phyloP scores from a whole-genome alignment of 2,113 vertebrate species.

The Marmota monax region DNA sequence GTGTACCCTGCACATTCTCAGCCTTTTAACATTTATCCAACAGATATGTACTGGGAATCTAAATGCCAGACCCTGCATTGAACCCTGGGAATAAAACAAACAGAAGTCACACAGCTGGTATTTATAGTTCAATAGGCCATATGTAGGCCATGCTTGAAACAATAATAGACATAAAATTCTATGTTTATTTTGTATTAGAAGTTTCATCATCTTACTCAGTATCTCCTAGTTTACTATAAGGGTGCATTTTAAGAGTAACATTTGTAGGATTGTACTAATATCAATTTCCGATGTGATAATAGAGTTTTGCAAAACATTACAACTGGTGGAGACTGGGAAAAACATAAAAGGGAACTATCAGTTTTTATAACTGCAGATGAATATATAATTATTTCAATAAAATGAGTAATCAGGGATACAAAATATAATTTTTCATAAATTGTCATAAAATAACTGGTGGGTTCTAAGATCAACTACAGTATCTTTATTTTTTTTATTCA shows the following conservation, averaged over 20 bases:
- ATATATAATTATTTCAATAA: neutral
- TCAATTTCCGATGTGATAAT: neutral
- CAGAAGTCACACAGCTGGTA: neutral
- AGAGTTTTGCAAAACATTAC: neutral
- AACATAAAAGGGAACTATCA: neutral
- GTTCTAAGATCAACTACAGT: neutral
- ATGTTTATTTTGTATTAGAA: neutral
- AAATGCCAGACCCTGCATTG: neutral
- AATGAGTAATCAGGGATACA: neutral
- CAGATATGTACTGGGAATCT: neutral
- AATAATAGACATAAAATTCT: neutral
- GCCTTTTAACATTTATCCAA: neutral
- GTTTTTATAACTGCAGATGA: neutral
- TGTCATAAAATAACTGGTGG: neutral
- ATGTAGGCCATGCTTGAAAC: neutral
- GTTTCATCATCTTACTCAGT: neutral
- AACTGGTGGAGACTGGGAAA: neutral
- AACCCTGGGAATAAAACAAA: neutral
- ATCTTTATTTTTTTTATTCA: neutral
- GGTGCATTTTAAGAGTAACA: neutral
- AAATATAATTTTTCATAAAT: constrained; percentile 28
- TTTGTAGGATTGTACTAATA: neutral
- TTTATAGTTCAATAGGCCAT: neutral
- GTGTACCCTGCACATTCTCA: neutral
- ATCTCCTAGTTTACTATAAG: neutral